Conservation (phyloP, 1,140 invertebrate genomes). For the Physella acuta region DNA sequence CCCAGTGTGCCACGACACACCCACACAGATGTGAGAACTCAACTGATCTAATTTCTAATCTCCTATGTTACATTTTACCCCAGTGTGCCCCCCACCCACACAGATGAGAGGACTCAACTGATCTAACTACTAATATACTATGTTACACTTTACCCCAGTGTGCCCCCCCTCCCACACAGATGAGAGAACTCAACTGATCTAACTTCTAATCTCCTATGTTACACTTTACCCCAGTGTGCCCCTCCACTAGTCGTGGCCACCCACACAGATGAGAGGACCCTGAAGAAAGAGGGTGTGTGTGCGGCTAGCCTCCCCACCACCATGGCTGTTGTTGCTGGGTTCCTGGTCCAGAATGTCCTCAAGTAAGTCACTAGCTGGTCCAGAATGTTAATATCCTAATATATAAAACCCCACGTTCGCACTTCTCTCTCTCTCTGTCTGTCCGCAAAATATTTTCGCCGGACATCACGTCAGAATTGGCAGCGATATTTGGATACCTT, state of each 20-base stretch:
- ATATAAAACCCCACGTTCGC: not conserved
- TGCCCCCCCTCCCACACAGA: no score
- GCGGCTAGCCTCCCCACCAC: slow-evolving; percentile 98
- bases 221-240: slow-evolving; percentile 75
- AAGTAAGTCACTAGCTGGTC: slow-evolving; percentile 70
- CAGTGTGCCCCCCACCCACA: no score
- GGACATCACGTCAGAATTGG: not conserved
- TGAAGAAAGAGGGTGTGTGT: slow-evolving; percentile 97
- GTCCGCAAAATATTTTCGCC: not conserved
- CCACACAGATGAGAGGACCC: slow-evolving; percentile 92
- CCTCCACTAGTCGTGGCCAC: slow-evolving; percentile 96
- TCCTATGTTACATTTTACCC: no score
- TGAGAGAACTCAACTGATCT: not conserved
- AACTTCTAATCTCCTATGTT: not conserved
- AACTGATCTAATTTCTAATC: no score
- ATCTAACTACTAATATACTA: no score
- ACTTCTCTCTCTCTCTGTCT: not conserved
- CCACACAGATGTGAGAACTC: no score
- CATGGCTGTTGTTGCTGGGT: slow-evolving; percentile 96
- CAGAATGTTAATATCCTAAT: not conserved
- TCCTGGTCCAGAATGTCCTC: slow-evolving; percentile 97
- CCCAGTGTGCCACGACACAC: no score
- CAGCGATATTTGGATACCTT: not conserved
- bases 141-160: not conserved
- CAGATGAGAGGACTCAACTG: no score